Base-by-base conservation (phyloP, 2,797 vertebrate species). In the Sebastes taczanowskii region DNA sequence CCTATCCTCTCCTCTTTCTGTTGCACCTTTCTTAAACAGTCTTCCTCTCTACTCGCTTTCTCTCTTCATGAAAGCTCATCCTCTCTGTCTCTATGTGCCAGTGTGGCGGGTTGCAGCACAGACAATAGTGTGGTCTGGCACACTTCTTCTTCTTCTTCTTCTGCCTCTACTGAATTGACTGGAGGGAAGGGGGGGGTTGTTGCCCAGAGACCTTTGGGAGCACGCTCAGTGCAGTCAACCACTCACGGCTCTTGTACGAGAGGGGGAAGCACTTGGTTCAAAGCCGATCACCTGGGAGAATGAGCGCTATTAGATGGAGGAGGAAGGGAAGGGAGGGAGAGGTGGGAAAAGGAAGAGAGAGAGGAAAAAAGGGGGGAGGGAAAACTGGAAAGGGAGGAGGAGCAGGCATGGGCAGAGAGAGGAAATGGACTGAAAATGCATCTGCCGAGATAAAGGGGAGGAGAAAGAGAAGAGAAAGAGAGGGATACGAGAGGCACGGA, bases 221-320 rank as follows among this genome's bases (percentile, higher is more conserved):
- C 49, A 6, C 67, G 76, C 89, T 93, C 75, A 79, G 84, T 70
- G 70, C 80, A 91, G 89, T 81, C 88, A 88, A 87, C 92, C 94
- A 92, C 91, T 93, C 92, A 89, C 69, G 32, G 88, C 84, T 86
- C 83, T 81, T n/a, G 71, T 58, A 72, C 2, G 53, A 69, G 78
- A 74, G 68, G 63, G 81, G 84, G 85, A 60, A 78, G 88, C 27
- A 27, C 71, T 71, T 20, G 11, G 84, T 82, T 90, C 86, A 79
- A 65, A 61, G 84, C 73, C n/a, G 82, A 91, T 93, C 91, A 93
- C 90, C 93, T 93, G 93, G 89, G 92, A 93, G 82, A 89, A 88
- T 4, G 18, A 79, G 77, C 62, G 25, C 87, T 85, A 80, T 91
- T 89, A 91, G 77, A 83, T 63, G 78, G 66, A 88, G 42, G 66